These are phyloP conservation scores for Drosophila lutescens DNA, from an alignment of 2,888 invertebrate species.

Conservation along the genomic window DNA sequence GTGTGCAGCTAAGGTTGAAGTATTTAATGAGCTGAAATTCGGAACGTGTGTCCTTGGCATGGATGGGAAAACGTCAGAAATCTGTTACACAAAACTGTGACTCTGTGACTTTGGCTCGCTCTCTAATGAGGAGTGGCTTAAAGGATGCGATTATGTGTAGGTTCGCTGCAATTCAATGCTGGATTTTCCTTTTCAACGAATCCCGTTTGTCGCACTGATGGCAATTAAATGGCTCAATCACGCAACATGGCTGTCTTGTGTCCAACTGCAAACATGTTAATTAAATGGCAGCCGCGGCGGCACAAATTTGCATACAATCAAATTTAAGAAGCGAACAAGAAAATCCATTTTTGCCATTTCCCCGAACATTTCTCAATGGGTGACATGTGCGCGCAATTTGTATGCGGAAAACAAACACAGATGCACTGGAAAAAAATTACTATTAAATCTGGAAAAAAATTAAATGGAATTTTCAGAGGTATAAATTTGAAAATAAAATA, in stretches of 20 bases:
- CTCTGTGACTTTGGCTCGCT: conserved; percentile 23
- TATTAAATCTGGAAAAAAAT: no score
- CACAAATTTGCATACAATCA: conserved; percentile 54
- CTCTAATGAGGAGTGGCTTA: conserved; percentile 40
- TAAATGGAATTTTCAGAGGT: no score
- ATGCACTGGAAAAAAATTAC: conserved; percentile 20
- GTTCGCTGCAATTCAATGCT: conserved; percentile 21
- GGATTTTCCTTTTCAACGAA: conserved; percentile 10
- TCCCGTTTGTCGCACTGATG: background rate
- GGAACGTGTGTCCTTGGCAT: conserved; percentile 59
- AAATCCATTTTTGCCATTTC: conserved; percentile 32
- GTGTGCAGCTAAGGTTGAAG: conserved; percentile 65
- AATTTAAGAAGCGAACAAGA: conserved; percentile 44
- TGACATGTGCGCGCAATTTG: conserved; percentile 64
- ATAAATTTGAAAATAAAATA: no score
- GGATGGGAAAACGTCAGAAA: conserved; percentile 25
- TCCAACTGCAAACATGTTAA: conserved; percentile 39
- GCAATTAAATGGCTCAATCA: conserved; percentile 45
- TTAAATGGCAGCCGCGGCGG: conserved; percentile 37
- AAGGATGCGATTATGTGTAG: conserved; percentile 13
- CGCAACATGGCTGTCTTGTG: conserved; percentile 2
- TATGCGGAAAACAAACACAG: conserved; percentile 59
- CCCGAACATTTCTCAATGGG: conserved; percentile 39
- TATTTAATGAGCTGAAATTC: conserved; percentile 73
- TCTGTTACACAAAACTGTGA: conserved; percentile 45